Conservation (phyloP, 2,113 vertebrate genomes). For the Etia nguti region DNA sequence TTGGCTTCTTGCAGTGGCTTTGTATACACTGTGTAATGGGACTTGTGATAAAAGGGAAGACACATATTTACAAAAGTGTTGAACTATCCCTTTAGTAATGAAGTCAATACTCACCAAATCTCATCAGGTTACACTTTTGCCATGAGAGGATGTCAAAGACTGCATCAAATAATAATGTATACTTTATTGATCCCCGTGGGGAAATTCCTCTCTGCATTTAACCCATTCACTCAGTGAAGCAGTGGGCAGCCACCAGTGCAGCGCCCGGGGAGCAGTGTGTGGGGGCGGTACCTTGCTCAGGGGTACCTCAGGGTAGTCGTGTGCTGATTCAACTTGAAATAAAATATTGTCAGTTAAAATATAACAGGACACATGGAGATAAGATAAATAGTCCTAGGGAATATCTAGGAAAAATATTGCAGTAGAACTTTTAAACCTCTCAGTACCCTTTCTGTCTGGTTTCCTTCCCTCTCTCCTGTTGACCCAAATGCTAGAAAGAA, state of each 20-base stretch:
- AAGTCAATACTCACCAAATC: neutral
- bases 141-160: neutral
- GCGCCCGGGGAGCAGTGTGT: too few relatives aligned
- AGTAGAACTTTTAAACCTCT: neutral
- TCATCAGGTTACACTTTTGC: neutral
- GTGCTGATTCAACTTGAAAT: neutral
- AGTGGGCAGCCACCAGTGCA: too few relatives aligned
- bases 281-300: too few relatives aligned
- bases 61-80: neutral
- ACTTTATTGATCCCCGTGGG: too few relatives aligned
- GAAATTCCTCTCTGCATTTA: too few relatives aligned
- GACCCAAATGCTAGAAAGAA: neutral
- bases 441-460: neutral
- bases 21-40: neutral
- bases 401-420: neutral
- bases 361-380: neutral
- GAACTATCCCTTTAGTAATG: neutral
- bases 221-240: too few relatives aligned
- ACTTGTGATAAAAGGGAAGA: neutral
- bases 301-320: too few relatives aligned
- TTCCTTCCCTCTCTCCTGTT: neutral
- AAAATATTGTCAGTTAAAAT: neutral
- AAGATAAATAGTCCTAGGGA: neutral
- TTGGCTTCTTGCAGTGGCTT: neutral
- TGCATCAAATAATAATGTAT: neutral